These are phyloP conservation scores for Phalanger gymnotis DNA, from an alignment of 2,797 vertebrate genomes.

Conservation along the genomic window DNA sequence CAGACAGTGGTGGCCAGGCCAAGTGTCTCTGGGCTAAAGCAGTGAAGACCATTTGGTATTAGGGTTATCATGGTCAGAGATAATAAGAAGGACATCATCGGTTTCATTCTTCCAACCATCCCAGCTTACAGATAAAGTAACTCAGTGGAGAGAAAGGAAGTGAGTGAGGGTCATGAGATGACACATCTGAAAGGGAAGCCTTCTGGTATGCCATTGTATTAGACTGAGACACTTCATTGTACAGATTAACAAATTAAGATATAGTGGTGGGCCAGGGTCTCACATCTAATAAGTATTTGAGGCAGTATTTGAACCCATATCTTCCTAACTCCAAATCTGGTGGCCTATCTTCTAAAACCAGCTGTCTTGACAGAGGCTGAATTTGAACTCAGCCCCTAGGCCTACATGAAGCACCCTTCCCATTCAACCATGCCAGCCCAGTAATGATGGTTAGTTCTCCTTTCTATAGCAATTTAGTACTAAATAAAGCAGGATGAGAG, in stretches of 20 bases:
- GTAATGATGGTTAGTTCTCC: neutral
- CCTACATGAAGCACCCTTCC: neutral
- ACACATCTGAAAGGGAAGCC: neutral
- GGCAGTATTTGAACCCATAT: neutral
- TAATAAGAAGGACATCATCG: rapidly evolving
- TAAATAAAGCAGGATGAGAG: neutral
- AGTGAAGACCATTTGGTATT: too few relatives aligned
- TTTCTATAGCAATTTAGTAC: neutral
- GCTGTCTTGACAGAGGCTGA: neutral
- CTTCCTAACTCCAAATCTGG: neutral
- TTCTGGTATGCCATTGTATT: neutral
- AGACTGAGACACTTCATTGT: neutral
- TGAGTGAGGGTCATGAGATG: neutral
- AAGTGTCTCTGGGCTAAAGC: too few relatives aligned
- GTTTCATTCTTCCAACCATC: neutral
- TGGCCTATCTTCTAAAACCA: neutral
- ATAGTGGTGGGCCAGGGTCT: neutral
- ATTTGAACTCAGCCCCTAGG: neutral
- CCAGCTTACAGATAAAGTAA: neutral
- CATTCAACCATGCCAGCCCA: neutral
- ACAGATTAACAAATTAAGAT: neutral
- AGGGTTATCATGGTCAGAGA: neutral
- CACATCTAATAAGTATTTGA: neutral
- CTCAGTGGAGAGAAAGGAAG: neutral
- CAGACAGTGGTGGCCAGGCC: neutral